Evolutionary conservation across 2,113 vertebrate species (phyloP), one percentile per base, ranked within the genome.

Genomic region (Riparia riparia): DNA sequence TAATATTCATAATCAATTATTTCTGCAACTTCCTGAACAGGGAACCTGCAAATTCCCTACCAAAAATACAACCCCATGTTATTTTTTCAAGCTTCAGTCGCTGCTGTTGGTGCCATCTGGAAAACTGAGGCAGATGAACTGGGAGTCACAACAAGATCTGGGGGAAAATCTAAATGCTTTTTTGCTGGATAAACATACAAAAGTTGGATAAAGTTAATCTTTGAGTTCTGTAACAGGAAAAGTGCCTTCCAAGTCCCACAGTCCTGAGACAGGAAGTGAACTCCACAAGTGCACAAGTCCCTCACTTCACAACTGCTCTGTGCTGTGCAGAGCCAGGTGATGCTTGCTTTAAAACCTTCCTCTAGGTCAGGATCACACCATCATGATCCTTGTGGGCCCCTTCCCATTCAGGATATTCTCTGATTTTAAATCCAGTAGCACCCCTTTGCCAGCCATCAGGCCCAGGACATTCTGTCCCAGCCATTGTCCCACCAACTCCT

Each of bases 1-100:
- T 78, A 90, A 92, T 68, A 86, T 60, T 85, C 21, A 83, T 65
- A 86, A 88, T 6, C 2, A 5, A 82, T 63, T 77, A 88, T 44
- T 82, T 81, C 51, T 73, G 32, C 44, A 64, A 64, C 74, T 92
- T 96, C 44, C 82, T 63, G n/a, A 80, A 51, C 41, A 50, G 24
- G 73, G 11, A 42, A 78, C 19, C 60, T 88, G 64, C 32, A 64
- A 90, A 68, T 56, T 58, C 26, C 64, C 54, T 21, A 63, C 42
- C 15, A 61, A 31, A 51, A 79, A 19, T 31, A 21, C 2, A 37
- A 73, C 9, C 6, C 21, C 3, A 7, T 2, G 2, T 41, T 71
- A 24, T 58, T 82, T 80, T 81, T 50, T 74, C 66, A 72, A 80
- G 32, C 34, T 63, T 82, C 13, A 31, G 24, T 51, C 2, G 0